Evolutionary conservation across 2,888 invertebrate genomes (phyloP), one percentile per base, ranked within the genome.

Genomic region (Agrochola litura): DNA sequence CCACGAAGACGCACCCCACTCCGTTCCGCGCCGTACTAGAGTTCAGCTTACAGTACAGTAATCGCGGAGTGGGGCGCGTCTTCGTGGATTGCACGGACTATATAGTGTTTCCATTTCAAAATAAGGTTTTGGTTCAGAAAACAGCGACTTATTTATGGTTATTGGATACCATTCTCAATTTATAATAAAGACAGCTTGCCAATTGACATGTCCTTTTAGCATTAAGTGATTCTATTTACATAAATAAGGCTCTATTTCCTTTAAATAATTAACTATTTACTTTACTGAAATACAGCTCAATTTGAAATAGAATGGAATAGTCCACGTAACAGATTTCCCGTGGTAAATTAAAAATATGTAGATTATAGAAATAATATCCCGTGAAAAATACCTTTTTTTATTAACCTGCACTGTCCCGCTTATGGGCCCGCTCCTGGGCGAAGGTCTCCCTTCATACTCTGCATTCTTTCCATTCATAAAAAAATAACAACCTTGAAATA

Each of bases 231-330:
- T 73, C 12, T 54, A 60, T 74, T 65, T n/a, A 54, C 46, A 49
- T 81, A 72, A 81, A 63, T 54, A 22, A n/a, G 54, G 6, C 25
- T 46, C 25, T 72, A 25, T 77, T 71, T 80, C 37, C 81, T 80
- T 54, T 16, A 6, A 71, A 46, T 77, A 60, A 54, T 46, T 25
- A 12, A 61, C 25, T 37, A 60, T 79, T 79, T 52, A 67, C 30
- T 68, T 77, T 61, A 16, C 3, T 61, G 43, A 79, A 70, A 37
- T 61, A 79, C 37, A 12, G 43, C 52, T 79, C 43, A 61, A 37
- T 79, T 77, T 46, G 14, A 14, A 54, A 61, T 70, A 54, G 30
- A 37, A 25, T 37, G 10, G 10, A 52, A 37, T 37, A 4, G 37
- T 37, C 60, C 52, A 43, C 58, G 37, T 41, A 67, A 43, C 30